Evolutionary conservation across 1,140 invertebrate genomes (phyloP).

Genomic region (Leptopilina boulardi): DNA sequence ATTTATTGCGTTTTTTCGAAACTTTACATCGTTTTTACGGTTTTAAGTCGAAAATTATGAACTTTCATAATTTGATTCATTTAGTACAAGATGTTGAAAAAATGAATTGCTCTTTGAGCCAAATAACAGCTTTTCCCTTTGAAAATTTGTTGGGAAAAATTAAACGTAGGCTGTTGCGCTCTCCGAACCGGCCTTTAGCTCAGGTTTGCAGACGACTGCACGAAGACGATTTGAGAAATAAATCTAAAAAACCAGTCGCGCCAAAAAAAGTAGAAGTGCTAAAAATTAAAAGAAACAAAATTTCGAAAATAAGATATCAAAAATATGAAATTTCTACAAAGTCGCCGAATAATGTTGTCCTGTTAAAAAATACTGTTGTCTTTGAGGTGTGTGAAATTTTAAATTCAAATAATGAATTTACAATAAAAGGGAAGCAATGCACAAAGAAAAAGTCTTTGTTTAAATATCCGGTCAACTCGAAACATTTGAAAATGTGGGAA

Average conservation of each 20-base stretch:
- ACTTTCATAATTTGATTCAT: slow-evolving; percentile 34
- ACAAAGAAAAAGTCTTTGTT: too few relatives aligned
- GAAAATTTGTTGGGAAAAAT: slow-evolving; percentile 39
- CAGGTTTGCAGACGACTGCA: slow-evolving; percentile 33
- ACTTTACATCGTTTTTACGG: not conserved
- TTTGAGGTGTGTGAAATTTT: too few relatives aligned
- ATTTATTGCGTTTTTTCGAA: not conserved
- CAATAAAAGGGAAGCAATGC: too few relatives aligned
- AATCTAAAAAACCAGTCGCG: not conserved
- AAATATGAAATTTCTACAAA: too few relatives aligned
- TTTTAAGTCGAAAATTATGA: slow-evolving; percentile 9
- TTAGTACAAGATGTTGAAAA: slow-evolving; percentile 17
- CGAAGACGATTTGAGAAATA: not conserved
- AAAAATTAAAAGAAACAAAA: not conserved
- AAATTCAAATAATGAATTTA: too few relatives aligned
- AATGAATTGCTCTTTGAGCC: slow-evolving; percentile 30
- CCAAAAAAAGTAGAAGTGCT: not conserved
- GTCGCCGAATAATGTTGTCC: too few relatives aligned
- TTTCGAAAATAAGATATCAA: too few relatives aligned
- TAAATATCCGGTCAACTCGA: too few relatives aligned
- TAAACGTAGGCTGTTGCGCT: not conserved
- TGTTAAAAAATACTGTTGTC: too few relatives aligned
- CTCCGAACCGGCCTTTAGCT: slow-evolving; percentile 20
- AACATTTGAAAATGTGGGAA: too few relatives aligned
- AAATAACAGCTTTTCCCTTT: slow-evolving; percentile 40